Conservation (phyloP, 1,140 invertebrate genomes). For the Globodera rostochiensis region DNA sequence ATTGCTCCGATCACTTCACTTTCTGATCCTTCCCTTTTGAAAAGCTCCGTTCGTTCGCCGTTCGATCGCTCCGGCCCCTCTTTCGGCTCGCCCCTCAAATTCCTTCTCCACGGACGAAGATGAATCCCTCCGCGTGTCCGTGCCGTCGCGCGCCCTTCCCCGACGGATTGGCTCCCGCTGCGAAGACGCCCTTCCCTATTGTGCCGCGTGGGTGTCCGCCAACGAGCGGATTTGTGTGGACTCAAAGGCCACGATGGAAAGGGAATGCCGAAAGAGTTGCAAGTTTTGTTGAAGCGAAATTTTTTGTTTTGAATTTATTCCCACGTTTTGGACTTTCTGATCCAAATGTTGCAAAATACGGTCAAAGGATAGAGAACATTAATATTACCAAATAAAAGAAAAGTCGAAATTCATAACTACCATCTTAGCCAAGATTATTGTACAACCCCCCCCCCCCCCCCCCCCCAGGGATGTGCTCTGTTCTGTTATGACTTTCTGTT, state of each 20-base stretch:
- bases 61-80: neutral
- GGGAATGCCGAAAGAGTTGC: slow-evolving; percentile 18
- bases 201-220: neutral
- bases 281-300: slow-evolving; percentile 6
- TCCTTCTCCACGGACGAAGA: neutral
- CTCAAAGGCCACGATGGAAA: slow-evolving; percentile 22
- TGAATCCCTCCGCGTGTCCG: neutral
- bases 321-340: too few species aligned
- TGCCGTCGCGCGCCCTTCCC: neutral
- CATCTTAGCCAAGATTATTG: too few species aligned
- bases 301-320: neutral
- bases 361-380: too few species aligned
- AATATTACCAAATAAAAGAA: too few species aligned
- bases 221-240: slow-evolving; percentile 13
- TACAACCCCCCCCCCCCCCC: too few species aligned
- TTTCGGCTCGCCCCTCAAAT: neutral
- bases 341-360: too few species aligned
- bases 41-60: neutral
- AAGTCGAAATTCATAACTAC: too few species aligned
- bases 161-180: neutral
- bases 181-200: neutral
- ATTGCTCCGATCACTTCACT: too few species aligned
- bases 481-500: too few species aligned
- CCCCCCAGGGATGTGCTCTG: too few species aligned
- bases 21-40: too few species aligned